Conservation (phyloP, 2,888 invertebrate species). For the Amphimallon solstitiale region DNA sequence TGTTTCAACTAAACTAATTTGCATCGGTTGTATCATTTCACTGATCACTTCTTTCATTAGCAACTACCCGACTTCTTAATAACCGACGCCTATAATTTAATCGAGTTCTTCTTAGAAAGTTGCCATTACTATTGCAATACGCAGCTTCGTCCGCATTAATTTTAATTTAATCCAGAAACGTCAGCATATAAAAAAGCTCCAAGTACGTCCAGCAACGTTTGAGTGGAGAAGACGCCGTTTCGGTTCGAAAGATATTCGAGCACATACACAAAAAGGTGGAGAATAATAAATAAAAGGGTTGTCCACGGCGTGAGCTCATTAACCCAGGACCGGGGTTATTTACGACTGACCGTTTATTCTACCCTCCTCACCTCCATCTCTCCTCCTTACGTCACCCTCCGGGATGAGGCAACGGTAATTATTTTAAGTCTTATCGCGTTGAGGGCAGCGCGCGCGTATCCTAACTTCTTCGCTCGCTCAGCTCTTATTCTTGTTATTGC, state of each 20-base stretch:
- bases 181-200: conserved; percentile 49
- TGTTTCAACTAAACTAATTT: too few species aligned
- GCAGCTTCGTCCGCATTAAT: conserved; percentile 43
- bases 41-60: too few species aligned
- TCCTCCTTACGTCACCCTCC: conserved; percentile 19
- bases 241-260: background rate
- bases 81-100: too few species aligned
- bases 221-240: conserved; percentile 12
- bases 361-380: conserved; percentile 41
- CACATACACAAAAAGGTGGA: conserved; percentile 48
- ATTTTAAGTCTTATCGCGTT: conserved; percentile 54
- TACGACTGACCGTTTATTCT: conserved; percentile 48
- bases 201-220: conserved; percentile 39
- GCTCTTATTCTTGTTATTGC: conserved; percentile 10
- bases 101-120: too few species aligned
- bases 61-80: too few species aligned
- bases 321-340: conserved; percentile 54
- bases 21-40: too few species aligned
- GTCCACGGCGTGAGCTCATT: conserved; percentile 57
- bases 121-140: too few species aligned
- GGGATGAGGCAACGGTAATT: conserved; percentile 47
- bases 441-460: conserved; percentile 1
- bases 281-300: conserved; percentile 57
- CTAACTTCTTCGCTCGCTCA: background rate
- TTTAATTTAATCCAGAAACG: conserved; percentile 54